A percentile compares a stretch with the other conserved stretches of the same genome.
phyloP scores from a whole-genome alignment of 2,888 invertebrate genomes.

The Phoenoteleia sp. region DNA sequence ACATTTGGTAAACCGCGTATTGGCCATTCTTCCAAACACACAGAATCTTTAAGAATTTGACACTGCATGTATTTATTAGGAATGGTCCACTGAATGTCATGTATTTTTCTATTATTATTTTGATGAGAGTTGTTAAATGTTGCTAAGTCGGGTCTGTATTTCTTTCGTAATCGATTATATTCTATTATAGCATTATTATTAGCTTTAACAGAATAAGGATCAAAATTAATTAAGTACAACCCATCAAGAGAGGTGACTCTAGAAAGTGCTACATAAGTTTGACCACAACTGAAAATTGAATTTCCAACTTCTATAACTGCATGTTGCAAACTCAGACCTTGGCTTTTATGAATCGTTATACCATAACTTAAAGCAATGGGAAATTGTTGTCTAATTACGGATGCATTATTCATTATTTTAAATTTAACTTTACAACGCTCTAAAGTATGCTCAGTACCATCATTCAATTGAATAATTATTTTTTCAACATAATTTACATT shows the following conservation, averaged over 20 bases:
- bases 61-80: not conserved
- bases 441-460: conserved; percentile 62
- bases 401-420: not conserved
- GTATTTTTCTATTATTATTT: conserved; percentile 55
- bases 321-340: not conserved
- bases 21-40: no score
- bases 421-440: conserved; percentile 70
- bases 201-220: conserved; percentile 58
- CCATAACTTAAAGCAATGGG: conserved; percentile 74
- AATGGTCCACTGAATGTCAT: not conserved
- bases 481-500: conserved; percentile 30
- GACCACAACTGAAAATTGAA: not conserved
- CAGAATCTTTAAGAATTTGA: not conserved
- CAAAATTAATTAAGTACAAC: not conserved
- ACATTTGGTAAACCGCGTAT: not conserved
- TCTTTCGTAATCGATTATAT: not conserved
- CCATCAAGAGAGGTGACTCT: not conserved
- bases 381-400: conserved; percentile 65
- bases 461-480: conserved; percentile 59
- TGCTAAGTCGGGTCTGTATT: not conserved
- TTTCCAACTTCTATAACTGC: not conserved
- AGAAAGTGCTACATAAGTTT: not conserved
- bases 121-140: conserved; percentile 43
- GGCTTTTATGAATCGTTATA: conserved; percentile 74
- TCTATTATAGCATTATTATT: not conserved